Evolutionary conservation across 2,797 vertebrate species (phyloP), one percentile per base, ranked within the genome.

Genomic region (Gymnodraco acuticeps): DNA sequence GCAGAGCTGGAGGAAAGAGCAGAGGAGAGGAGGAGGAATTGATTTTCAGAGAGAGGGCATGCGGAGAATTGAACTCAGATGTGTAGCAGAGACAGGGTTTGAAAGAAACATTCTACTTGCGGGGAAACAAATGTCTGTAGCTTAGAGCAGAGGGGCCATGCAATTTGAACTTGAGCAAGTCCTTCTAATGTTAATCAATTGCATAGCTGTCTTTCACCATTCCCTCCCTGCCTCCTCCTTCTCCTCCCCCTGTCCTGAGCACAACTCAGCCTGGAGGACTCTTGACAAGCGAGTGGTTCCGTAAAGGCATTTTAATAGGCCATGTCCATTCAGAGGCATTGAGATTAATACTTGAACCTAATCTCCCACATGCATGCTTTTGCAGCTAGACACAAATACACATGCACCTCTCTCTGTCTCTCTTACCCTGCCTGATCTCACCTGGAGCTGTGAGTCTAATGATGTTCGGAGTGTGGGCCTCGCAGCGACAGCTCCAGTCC

Each of bases 61-160:
- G 88, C 78, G 77, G 84, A 87, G 92, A 93, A 92, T 92, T 93
- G 90, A 92, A 93, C 89, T 92, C 91, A 93, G 90, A 92, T 92
- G 91, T 91, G 87, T 68, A 80, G 87, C 77, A 80, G 83, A 87
- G 88, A 87, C 83, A 51, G 77, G 80, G 75, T 88, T 86, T 83
- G 87, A 88, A 83, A 92, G 88, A 88, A 90, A 86, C 86, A 75
- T 84, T 84, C 78, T 64, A 89, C 90, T 93, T 71, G 88, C 82
- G 88, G 94, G 76, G 87, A 91, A 93, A 91, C 89, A 87, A 89
- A 87, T 63, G 89, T 92, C 87, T 92, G 82, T 89, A 91, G 90
- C 90, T 93, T 88, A 90, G 87, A 90, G 90, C 82, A 43, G 72
- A 82, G 83, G 85, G 83, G 85, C 79, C 59, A 47, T 68, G 77